phyloP scores from a whole-genome alignment of 1,140 invertebrate species.

The Phortica variegata region DNA sequence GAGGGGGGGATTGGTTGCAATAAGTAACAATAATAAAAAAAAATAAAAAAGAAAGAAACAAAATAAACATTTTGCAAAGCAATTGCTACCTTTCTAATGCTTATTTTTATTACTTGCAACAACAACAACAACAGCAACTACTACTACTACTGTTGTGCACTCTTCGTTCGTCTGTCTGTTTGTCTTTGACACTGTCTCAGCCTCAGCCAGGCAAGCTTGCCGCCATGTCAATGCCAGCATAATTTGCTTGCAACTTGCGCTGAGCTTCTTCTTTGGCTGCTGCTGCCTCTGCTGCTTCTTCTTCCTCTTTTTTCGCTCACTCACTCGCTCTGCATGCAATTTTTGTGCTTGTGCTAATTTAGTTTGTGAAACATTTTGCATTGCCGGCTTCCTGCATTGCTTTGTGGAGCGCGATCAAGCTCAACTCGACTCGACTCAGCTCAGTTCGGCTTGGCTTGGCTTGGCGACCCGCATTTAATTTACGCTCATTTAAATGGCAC shows the following conservation, averaged over 20 bases:
- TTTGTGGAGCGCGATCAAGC: slow-evolving; percentile 25
- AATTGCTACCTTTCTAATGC: slow-evolving; percentile 52
- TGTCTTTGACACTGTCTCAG: slow-evolving; percentile 2
- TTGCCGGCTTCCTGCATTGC: no score
- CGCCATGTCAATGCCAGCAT: slow-evolving; percentile 43
- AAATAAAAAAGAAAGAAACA: no score
- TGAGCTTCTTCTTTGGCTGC: slow-evolving; percentile 12
- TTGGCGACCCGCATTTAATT: slow-evolving; percentile 42
- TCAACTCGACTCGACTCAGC: slow-evolving; percentile 5
- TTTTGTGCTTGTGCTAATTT: slow-evolving; percentile 3
- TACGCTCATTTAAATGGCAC: slow-evolving; percentile 43
- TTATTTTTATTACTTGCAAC: slow-evolving; percentile 45
- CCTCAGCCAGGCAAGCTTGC: not conserved
- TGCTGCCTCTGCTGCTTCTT: not conserved
- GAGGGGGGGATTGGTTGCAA: not conserved
- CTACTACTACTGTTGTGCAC: slow-evolving; percentile 7
- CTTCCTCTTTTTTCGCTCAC: not conserved
- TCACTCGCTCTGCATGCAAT: not conserved
- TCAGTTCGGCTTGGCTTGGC: no score
- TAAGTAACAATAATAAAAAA: no score
- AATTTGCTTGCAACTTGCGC: slow-evolving; percentile 42
- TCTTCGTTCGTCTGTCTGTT: slow-evolving; percentile 18
- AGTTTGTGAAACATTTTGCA: slow-evolving; percentile 30
- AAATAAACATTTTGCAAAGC: slow-evolving; percentile 12
- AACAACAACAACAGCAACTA: slow-evolving; percentile 19